phyloP scores from a whole-genome alignment of 2,113 vertebrate genomes.

The Cheilinus undulatus region DNA sequence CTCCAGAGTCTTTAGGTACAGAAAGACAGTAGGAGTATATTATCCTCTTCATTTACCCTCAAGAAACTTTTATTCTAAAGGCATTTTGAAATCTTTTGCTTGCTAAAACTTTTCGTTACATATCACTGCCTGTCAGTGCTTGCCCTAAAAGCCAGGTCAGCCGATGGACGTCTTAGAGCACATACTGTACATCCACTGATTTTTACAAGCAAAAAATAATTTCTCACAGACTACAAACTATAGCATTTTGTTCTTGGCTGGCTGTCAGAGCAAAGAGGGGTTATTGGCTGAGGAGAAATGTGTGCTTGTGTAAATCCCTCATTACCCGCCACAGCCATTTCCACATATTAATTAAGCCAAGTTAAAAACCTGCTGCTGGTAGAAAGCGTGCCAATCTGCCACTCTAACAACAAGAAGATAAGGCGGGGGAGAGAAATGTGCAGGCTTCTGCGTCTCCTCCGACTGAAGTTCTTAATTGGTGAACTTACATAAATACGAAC shows the following conservation, averaged over 20 bases:
- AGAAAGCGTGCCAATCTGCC: slow-evolving; percentile 75
- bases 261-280: slow-evolving; percentile 59
- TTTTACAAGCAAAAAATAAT: slow-evolving; percentile 16
- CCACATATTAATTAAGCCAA: slow-evolving; percentile 80
- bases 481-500: slow-evolving; percentile 67
- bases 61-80: slow-evolving; percentile 8
- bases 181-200: slow-evolving; percentile 20
- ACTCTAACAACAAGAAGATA: slow-evolving; percentile 54
- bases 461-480: slow-evolving; percentile 67
- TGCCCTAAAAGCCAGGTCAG: slow-evolving; percentile 3
- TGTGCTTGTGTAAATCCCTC: slow-evolving; percentile 69
- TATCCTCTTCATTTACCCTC: not conserved
- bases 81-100: not conserved
- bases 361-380: slow-evolving; percentile 73
- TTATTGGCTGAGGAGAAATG: slow-evolving; percentile 60
- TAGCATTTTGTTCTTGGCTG: slow-evolving; percentile 62
- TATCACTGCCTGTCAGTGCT: not conserved
- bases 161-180: not conserved
- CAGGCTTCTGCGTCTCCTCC: slow-evolving; percentile 44
- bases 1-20: not conserved
- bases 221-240: slow-evolving; percentile 29
- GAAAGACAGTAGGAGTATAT: slow-evolving; percentile 2
- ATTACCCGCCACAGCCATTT: slow-evolving; percentile 60
- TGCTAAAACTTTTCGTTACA: not conserved
- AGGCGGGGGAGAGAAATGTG: slow-evolving; percentile 47